phyloP scores from a whole-genome alignment of 2,888 invertebrate species.

The Ethmia dodecea region DNA sequence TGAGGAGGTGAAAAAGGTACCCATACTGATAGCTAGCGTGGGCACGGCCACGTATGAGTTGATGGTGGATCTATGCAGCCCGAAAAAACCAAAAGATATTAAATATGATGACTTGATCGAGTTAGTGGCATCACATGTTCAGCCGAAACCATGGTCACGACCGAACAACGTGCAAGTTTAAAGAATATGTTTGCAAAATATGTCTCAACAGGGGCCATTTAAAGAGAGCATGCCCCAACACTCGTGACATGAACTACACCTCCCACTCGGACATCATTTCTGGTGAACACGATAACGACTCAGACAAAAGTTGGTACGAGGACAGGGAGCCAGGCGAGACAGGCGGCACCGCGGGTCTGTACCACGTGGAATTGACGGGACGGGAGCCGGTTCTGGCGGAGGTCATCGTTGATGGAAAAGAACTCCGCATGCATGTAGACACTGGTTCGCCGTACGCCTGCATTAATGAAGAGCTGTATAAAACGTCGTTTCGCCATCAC shows the following conservation, averaged over 20 bases:
- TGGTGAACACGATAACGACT: background rate
- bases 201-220: conserved; percentile 5
- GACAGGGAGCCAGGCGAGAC: background rate
- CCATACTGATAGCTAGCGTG: no score
- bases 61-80: no score
- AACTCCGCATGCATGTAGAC: conserved; percentile 5
- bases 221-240: background rate
- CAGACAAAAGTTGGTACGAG: no score
- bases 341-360: background rate
- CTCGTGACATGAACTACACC: background rate
- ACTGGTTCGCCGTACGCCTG: conserved; percentile 6
- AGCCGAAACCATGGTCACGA: no score
- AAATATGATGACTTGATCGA: no score
- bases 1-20: no score
- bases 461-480: conserved; percentile 1
- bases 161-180: conserved; percentile 3
- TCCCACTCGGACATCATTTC: background rate
- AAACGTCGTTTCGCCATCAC: background rate
- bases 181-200: conserved; percentile 4
- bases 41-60: no score
- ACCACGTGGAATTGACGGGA: conserved; percentile 1
- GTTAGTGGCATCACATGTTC: no score
- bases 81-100: no score
- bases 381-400: conserved; percentile 5
- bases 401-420: conserved; percentile 3